Evolutionary conservation across 2,888 invertebrate species (phyloP).

Genomic region (Trissolcus brochymenae): DNA sequence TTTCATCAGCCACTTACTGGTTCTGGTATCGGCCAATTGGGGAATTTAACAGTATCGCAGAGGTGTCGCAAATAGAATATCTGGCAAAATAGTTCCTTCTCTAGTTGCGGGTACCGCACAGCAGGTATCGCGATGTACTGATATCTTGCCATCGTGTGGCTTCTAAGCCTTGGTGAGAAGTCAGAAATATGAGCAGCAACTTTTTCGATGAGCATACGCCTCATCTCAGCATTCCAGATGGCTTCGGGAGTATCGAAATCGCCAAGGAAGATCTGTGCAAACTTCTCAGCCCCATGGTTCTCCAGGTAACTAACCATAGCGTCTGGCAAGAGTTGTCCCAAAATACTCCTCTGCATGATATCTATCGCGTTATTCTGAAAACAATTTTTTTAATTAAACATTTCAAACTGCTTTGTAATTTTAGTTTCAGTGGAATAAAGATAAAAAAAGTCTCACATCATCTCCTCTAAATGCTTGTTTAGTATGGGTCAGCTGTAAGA

Average conservation of each 20-base stretch:
- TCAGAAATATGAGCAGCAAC: slow-evolving; percentile 98
- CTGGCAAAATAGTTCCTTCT: slow-evolving; percentile 98
- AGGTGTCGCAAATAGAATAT: slow-evolving; percentile 98
- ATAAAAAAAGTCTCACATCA: slow-evolving; percentile 82
- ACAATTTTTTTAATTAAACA: slow-evolving; percentile 7
- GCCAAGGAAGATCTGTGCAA: slow-evolving; percentile 97
- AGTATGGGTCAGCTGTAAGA: slow-evolving; percentile 95
- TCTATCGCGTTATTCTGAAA: slow-evolving; percentile 79
- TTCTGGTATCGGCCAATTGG: slow-evolving; percentile 97
- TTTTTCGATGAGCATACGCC: slow-evolving; percentile 96
- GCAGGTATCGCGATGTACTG: slow-evolving; percentile 97
- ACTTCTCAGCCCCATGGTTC: slow-evolving; percentile 98
- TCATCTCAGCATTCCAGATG: slow-evolving; percentile 99
- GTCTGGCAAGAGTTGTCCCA: slow-evolving; percentile 96
- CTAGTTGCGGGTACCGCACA: slow-evolving; percentile 94
- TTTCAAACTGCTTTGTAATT: slow-evolving; percentile 1
- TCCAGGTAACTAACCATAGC: slow-evolving; percentile 99
- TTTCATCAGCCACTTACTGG: slow-evolving; percentile 81
- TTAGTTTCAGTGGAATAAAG: background rate
- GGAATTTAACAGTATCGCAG: slow-evolving; percentile 92
- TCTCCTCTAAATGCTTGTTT: slow-evolving; percentile 96
- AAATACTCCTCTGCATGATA: slow-evolving; percentile 93
- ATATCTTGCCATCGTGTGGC: slow-evolving; percentile 96
- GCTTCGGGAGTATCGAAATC: slow-evolving; percentile 99
- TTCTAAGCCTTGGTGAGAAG: slow-evolving; percentile 94